Evolutionary conservation across 2,797 vertebrate species (phyloP).

Genomic region (Forpus xanthops): DNA sequence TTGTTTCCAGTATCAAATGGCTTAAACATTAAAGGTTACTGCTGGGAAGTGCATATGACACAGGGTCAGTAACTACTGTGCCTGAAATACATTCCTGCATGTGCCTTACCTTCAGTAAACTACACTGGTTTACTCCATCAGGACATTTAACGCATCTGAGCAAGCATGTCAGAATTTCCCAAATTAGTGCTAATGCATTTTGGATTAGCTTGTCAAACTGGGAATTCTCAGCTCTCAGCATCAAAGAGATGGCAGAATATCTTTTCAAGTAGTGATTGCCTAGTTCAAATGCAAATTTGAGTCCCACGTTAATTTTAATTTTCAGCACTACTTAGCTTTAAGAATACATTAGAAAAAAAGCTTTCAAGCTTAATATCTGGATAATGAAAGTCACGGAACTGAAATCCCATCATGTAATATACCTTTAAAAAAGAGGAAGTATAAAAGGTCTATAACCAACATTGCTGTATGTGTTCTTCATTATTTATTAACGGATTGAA

Average conservation of each 20-base stretch:
- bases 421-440: not conserved
- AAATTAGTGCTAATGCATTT: slow-evolving; percentile 51
- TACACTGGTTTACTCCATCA: not conserved
- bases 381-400: not conserved
- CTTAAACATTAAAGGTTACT: not conserved
- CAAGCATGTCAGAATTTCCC: not conserved
- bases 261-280: slow-evolving; percentile 4
- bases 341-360: slow-evolving; percentile 24
- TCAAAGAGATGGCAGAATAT: slow-evolving; percentile 37
- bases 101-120: not conserved
- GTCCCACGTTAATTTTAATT: slow-evolving; percentile 33
- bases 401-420: not conserved
- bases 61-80: not conserved
- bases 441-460: not conserved
- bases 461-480: not conserved
- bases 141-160: slow-evolving; percentile 1
- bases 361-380: slow-evolving; percentile 36
- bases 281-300: slow-evolving; percentile 54
- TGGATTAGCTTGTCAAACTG: slow-evolving; percentile 15
- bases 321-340: slow-evolving; percentile 50
- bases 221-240: slow-evolving; percentile 36
- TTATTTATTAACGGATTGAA: not conserved
- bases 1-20: not conserved
- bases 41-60: not conserved
- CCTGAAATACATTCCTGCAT: not conserved